These are phyloP conservation scores for Acanthiza pusilla DNA, from an alignment of 2,797 vertebrate species.

Conservation along the genomic window DNA sequence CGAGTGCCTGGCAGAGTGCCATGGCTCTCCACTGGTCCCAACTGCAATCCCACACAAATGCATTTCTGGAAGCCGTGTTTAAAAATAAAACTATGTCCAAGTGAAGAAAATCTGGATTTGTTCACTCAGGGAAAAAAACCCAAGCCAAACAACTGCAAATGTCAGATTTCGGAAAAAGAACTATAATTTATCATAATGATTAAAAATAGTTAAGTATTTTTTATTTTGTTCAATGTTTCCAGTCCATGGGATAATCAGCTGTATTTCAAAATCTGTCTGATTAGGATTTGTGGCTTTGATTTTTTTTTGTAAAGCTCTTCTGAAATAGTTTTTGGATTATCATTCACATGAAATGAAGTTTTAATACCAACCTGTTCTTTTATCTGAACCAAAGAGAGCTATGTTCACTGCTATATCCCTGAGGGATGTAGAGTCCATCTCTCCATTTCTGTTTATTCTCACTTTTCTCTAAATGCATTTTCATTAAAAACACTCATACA, in stretches of 20 bases:
- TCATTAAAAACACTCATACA: background rate
- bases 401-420: background rate
- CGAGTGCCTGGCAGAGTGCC: background rate
- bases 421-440: background rate
- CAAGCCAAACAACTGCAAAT: background rate
- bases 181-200: background rate
- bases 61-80: background rate
- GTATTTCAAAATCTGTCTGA: background rate
- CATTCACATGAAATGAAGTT: constrained; percentile 2
- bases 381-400: background rate
- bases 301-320: background rate
- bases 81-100: constrained; percentile 49
- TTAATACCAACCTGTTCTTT: constrained; percentile 4
- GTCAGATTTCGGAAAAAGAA: background rate
- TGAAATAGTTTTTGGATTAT: constrained; percentile 35
- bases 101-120: constrained; percentile 3
- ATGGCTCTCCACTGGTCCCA: background rate
- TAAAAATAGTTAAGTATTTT: background rate
- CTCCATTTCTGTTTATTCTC: background rate
- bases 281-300: background rate
- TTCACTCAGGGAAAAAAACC: background rate
- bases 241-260: background rate
- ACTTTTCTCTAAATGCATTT: background rate
- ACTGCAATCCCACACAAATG: constrained; percentile 21
- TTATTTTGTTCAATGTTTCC: background rate